Conservation (phyloP, 1,140 invertebrate species). For the Pteromalus puparum region DNA sequence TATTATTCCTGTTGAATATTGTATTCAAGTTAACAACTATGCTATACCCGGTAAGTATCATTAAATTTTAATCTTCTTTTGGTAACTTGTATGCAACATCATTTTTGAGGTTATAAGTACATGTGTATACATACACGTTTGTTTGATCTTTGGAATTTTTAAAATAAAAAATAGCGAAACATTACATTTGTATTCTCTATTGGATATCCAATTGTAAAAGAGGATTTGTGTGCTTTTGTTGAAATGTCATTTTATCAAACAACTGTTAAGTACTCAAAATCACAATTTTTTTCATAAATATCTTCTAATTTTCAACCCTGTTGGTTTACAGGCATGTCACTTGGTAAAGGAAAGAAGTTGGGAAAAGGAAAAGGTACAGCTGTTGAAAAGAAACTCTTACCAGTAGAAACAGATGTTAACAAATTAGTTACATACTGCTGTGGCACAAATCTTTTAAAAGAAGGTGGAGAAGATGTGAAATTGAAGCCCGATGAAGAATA, state of each 20-base stretch:
- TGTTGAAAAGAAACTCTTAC: conserved; percentile 83
- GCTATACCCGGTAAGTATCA: conserved; percentile 52
- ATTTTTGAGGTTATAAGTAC: conserved; percentile 33
- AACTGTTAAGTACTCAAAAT: background rate
- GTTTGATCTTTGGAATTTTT: background rate
- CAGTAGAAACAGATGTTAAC: conserved; percentile 90
- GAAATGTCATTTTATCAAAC: background rate
- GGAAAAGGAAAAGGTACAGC: conserved; percentile 79
- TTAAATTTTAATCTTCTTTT: conserved; percentile 18
- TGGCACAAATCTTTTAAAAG: conserved; percentile 87
- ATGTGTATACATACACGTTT: background rate
- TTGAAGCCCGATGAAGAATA: conserved; percentile 92
- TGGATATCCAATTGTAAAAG: no score
- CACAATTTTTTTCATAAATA: background rate
- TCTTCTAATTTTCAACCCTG: conserved; percentile 18
- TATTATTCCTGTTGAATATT: conserved; percentile 50
- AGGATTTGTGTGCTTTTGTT: background rate
- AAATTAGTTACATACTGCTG: conserved; percentile 89
- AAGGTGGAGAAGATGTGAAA: conserved; percentile 87
- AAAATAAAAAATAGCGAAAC: background rate
- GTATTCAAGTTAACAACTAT: conserved; percentile 53
- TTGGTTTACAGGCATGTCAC: conserved; percentile 26
- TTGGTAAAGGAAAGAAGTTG: conserved; percentile 66
- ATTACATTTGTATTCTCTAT: no score
- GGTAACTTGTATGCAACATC: background rate